Evolutionary conservation across 2,888 invertebrate species (phyloP).

Genomic region (Tuta absoluta): DNA sequence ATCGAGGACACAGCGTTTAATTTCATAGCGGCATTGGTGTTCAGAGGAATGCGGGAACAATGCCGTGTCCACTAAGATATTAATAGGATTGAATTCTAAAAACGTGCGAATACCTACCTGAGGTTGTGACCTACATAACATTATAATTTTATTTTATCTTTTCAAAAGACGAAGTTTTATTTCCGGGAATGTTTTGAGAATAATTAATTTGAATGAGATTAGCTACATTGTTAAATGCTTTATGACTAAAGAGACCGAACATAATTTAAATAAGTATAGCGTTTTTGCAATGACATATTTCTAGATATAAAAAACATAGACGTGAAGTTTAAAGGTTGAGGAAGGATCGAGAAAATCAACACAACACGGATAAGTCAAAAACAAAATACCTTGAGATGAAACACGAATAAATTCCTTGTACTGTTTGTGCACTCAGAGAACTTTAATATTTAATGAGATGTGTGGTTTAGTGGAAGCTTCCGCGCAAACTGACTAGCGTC

Average conservation of each 20-base stretch:
- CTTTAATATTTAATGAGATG: constrained; percentile 31
- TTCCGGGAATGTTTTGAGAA: constrained; percentile 15
- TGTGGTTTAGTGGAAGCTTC: constrained; percentile 66
- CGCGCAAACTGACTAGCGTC: constrained; percentile 62
- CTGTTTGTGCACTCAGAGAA: constrained; percentile 18
- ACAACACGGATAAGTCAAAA: neutral
- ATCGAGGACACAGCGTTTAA: constrained; percentile 32
- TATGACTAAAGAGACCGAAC: neutral
- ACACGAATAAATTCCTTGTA: constrained; percentile 24
- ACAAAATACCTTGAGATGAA: constrained; percentile 45
- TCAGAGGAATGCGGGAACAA: constrained; percentile 37
- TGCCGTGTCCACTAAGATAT: constrained; percentile 41
- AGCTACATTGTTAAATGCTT: constrained; percentile 8
- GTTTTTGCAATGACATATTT: neutral
- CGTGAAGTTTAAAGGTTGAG: neutral
- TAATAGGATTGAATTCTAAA: constrained; percentile 55
- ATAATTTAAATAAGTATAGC: neutral
- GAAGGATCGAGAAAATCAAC: neutral
- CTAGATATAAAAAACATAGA: neutral
- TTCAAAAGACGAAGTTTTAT: constrained; percentile 5
- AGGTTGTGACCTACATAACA: constrained; percentile 7
- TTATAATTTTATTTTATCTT: constrained; percentile 19
- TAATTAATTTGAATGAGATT: constrained; percentile 29
- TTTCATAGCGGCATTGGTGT: constrained; percentile 31
- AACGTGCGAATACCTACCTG: constrained; percentile 37